Conservation (phyloP, 2,113 vertebrate species). For the Equus quagga region DNA sequence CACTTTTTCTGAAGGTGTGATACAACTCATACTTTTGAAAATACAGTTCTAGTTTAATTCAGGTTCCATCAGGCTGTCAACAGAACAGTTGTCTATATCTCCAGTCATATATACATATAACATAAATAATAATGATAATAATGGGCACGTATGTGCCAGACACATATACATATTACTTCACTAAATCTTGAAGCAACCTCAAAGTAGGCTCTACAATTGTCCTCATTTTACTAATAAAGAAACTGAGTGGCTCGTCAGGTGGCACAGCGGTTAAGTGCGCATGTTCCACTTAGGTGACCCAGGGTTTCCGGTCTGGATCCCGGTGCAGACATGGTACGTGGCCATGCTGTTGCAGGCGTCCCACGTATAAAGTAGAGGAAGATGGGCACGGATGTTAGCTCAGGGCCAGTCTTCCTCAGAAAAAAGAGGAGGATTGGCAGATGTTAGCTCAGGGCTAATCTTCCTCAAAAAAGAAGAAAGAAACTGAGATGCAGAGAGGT, state of each 20-base stretch:
- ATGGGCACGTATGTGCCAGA: neutral
- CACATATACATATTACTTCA: neutral
- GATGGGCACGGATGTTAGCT: too few species aligned
- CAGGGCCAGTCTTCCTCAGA: too few species aligned
- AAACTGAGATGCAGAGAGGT: neutral
- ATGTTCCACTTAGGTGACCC: too few species aligned
- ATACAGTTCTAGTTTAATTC: neutral
- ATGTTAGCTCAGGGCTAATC: too few species aligned
- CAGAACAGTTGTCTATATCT: neutral
- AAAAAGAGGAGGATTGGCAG: too few species aligned
- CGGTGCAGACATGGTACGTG: too few species aligned
- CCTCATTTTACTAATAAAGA: neutral
- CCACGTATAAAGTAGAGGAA: too few species aligned
- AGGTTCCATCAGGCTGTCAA: neutral
- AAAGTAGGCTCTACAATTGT: neutral
- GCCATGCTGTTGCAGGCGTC: too few species aligned
- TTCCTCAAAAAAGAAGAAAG: neutral
- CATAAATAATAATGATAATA: neutral
- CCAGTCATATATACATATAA: neutral
- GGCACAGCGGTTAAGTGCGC: too few species aligned
- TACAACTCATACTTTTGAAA: neutral
- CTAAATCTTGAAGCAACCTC: neutral
- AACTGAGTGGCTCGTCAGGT: neutral
- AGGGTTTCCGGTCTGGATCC: too few species aligned
- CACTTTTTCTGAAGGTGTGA: neutral